These are phyloP conservation scores for Trematomus bernacchii DNA, from an alignment of 2,797 vertebrate genomes.

Conservation along the genomic window DNA sequence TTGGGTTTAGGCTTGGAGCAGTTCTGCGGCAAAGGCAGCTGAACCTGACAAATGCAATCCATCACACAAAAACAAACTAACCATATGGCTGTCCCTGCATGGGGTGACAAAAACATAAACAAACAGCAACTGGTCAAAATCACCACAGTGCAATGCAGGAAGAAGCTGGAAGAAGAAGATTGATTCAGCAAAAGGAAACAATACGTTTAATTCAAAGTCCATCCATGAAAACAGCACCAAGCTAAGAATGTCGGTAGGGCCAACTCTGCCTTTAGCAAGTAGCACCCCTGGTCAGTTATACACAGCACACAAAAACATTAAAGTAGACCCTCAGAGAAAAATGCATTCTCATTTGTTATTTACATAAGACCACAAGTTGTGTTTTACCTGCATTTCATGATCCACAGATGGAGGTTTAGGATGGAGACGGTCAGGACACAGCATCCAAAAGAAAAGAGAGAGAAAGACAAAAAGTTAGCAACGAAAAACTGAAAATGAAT, in stretches of 20 bases:
- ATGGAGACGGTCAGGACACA: slow-evolving; percentile 15
- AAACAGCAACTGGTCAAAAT: slow-evolving; percentile 46
- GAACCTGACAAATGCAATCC: slow-evolving; percentile 26
- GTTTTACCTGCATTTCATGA: slow-evolving; percentile 58
- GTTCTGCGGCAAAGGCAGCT: slow-evolving; percentile 22
- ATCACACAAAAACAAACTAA: slow-evolving; percentile 45
- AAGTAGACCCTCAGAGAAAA: not conserved
- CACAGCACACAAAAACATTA: not conserved
- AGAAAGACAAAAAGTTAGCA: not conserved
- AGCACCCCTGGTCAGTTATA: not conserved
- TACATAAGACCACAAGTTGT: not conserved
- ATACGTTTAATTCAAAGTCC: not conserved
- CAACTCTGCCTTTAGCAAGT: not conserved
- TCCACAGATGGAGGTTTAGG: slow-evolving; percentile 22
- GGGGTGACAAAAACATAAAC: slow-evolving; percentile 46
- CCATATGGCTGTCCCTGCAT: slow-evolving; percentile 54
- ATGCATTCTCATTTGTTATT: not conserved
- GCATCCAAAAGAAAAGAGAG: not conserved
- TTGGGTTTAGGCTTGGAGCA: slow-evolving; percentile 21
- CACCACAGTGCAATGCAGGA: slow-evolving; percentile 19
- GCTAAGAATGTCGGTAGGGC: not conserved
- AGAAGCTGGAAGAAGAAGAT: slow-evolving; percentile 7
- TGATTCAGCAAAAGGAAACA: slow-evolving; percentile 2
- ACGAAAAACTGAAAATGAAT: not conserved
- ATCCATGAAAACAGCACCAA: slow-evolving; percentile 2